Evolutionary conservation across 2,888 invertebrate genomes (phyloP).

Genomic region (Sisyra terminalis): DNA sequence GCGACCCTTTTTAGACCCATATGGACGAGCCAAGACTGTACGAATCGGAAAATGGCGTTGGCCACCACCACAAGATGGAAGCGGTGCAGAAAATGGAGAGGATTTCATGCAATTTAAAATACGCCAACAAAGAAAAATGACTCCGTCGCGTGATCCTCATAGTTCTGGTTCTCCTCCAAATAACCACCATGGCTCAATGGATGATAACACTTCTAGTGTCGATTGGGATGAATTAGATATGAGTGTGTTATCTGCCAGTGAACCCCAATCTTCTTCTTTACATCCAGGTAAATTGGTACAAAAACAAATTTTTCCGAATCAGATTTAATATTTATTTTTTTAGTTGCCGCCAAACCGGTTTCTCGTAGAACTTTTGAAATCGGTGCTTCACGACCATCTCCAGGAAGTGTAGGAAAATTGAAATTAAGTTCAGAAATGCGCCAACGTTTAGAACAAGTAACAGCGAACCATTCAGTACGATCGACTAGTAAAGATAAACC

Average conservation of each 20-base stretch:
- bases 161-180: constrained; percentile 1
- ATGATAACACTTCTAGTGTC: constrained; percentile 5
- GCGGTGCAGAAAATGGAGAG: constrained; percentile 47
- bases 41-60: constrained; percentile 92
- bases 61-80: constrained; percentile 73
- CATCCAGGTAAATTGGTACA: constrained; percentile 4
- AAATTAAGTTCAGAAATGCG: constrained; percentile 87
- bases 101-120: constrained; percentile 80
- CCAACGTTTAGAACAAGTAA: constrained; percentile 73
- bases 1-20: constrained; percentile 74
- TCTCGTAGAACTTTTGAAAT: constrained; percentile 52
- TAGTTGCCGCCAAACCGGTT: background rate
- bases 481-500: constrained; percentile 56
- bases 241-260: background rate
- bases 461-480: constrained; percentile 73
- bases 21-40: constrained; percentile 86
- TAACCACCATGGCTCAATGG: constrained; percentile 1
- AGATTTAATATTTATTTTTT: background rate
- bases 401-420: constrained; percentile 79
- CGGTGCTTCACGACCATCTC: constrained; percentile 64
- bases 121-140: constrained; percentile 65
- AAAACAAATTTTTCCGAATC: background rate
- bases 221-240: constrained; percentile 9
- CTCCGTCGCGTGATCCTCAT: constrained; percentile 38
- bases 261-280: background rate